Conservation (phyloP, 2,113 vertebrate genomes). For the Dipodomys spectabilis region DNA sequence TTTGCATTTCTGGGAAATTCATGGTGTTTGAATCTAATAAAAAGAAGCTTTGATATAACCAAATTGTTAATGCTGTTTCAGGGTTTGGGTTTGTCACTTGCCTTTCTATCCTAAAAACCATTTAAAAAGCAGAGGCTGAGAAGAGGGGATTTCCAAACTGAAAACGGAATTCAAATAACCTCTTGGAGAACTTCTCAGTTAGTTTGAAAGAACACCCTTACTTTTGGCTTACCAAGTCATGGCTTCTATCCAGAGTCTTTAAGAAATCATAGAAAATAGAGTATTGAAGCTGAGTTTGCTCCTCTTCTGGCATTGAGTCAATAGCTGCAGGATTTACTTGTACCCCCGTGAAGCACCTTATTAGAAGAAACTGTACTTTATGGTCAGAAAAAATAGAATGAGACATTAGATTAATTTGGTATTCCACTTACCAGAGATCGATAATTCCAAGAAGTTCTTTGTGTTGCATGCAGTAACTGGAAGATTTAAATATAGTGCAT, state of each 20-base stretch:
- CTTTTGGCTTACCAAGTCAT: not conserved
- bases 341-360: not conserved
- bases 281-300: not conserved
- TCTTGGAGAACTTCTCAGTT: not conserved
- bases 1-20: conserved; percentile 46
- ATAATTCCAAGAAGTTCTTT: not conserved
- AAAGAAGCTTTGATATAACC: conserved; percentile 59
- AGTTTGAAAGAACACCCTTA: not conserved
- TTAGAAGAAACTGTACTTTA: conserved; percentile 13
- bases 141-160: conserved; percentile 17
- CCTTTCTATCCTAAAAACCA: not conserved
- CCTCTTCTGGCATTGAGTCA: not conserved
- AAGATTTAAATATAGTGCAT: not conserved
- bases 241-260: not conserved
- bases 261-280: not conserved
- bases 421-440: conserved; percentile 27
- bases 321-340: not conserved
- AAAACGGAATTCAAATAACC: not conserved
- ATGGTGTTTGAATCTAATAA: conserved; percentile 49
- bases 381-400: conserved; percentile 12
- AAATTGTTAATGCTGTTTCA: conserved; percentile 11
- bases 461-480: not conserved
- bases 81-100: conserved; percentile 53
- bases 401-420: conserved; percentile 32
- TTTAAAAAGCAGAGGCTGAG: not conserved